Evolutionary conservation across 2,888 invertebrate genomes (phyloP), one percentile per base, ranked within the genome.

Genomic region (Keiferia lycopersicella): DNA sequence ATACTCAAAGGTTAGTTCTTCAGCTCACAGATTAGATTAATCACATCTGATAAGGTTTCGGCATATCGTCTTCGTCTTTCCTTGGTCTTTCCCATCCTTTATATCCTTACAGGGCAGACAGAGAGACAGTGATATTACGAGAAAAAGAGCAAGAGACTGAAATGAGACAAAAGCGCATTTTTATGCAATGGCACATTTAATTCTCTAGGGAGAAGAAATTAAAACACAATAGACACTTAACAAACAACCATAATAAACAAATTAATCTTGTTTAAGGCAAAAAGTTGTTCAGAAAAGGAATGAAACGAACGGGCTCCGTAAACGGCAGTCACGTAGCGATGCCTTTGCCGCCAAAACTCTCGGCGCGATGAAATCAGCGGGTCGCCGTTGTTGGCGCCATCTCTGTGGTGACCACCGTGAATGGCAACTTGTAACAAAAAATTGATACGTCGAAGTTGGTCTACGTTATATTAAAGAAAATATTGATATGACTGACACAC

Each of bases 291-390:
- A 77, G 77, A 78, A 80, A 81, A 78, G 77, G 69, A 77, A 83
- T 48, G 48, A 39, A 38, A 61, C 26, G 34, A 61, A 76, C 70
- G 72, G 75, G 69, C 58, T 64, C 87, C 87, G 69, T 80, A 84
- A 81, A 87, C 73, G 89, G 88, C 69, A 77, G 80, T 84, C 88
- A 87, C 83, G 87, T 48, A n/a, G 45, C 26, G 26, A 12, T 86
- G 86, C 60, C 48, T 60, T 87, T 83, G 80, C 77, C 81, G 80
- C 83, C 84, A 83, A 88, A 88, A 84, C 83, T 81, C 79, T 78
- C 76, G 80, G 74, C 79, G 65, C 67, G 87, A 88, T 88, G 87
- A 84, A 86, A 90, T 89, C 88, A 83, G 77, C 78, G 77, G 56
- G 34, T 2, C 56, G 34, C 16, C 18, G 56, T 30, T 16, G 56